Evolutionary conservation across 2,888 invertebrate species (phyloP).

Genomic region (Cyaniris semiargus): DNA sequence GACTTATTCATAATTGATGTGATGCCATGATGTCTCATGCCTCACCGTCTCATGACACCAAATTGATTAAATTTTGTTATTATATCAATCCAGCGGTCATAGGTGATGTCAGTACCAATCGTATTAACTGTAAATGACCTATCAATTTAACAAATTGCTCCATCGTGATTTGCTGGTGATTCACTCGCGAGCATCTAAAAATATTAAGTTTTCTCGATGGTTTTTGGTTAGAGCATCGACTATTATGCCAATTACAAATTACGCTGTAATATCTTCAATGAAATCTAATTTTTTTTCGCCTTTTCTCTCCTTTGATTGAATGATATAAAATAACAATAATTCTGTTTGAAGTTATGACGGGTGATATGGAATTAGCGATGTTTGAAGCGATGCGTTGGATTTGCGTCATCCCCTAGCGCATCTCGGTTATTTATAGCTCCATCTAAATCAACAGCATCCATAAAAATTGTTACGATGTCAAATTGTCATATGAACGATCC

Average conservation of each 20-base stretch:
- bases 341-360: slow-evolving; percentile 23
- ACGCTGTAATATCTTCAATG: background rate
- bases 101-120: slow-evolving; percentile 18
- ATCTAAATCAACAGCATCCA: slow-evolving; percentile 37
- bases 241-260: background rate
- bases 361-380: slow-evolving; percentile 51
- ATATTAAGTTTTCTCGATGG: background rate
- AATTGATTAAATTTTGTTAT: slow-evolving; percentile 2
- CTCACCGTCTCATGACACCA: background rate
- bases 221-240: background rate
- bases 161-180: background rate
- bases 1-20: no score
- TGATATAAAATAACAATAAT: slow-evolving; percentile 17
- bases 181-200: slow-evolving; percentile 1
- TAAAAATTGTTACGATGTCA: slow-evolving; percentile 38
- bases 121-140: slow-evolving; percentile 5
- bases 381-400: slow-evolving; percentile 50
- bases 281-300: background rate
- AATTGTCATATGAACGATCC: slow-evolving; percentile 24
- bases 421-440: slow-evolving; percentile 54
- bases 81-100: background rate
- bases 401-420: slow-evolving; percentile 60
- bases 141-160: slow-evolving; percentile 11
- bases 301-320: slow-evolving; percentile 7
- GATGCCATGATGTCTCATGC: background rate